These are phyloP conservation scores for Trididemnum clinides DNA, from an alignment of 23 tunicate genomes.

Conservation along the genomic window DNA sequence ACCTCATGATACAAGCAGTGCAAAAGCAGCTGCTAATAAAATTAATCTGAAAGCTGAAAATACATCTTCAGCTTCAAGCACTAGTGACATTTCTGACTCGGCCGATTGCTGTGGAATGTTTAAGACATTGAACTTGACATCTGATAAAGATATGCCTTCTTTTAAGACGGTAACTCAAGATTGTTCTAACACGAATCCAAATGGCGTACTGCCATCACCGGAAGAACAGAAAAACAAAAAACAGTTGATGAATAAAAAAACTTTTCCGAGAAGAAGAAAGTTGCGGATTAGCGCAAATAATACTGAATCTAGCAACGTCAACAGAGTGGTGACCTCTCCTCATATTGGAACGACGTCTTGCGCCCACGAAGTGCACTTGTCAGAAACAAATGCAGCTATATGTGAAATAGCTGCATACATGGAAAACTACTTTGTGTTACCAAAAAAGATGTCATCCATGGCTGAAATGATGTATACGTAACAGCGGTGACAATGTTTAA, in stretches of 20 bases:
- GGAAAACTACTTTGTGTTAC: conserved; percentile 55
- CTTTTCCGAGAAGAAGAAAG: neutral
- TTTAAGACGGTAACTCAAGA: neutral
- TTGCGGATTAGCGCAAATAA: neutral
- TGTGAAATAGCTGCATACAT: conserved; percentile 46
- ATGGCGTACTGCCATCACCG: neutral
- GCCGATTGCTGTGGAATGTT: neutral
- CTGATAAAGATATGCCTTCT: neutral
- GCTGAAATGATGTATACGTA: conserved; percentile 91
- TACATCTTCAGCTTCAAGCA: neutral
- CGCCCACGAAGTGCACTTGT: neutral
- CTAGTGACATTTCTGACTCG: neutral
- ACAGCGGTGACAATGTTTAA: neutral
- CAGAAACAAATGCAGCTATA: conserved; percentile 5
- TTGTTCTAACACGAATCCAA: neutral
- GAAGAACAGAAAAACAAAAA: neutral
- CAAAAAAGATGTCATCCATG: conserved; percentile 78
- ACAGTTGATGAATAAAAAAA: neutral
- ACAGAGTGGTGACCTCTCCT: neutral
- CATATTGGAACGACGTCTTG: neutral
- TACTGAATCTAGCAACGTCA: neutral
- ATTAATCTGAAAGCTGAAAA: too few species aligned
- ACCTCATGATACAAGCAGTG: neutral
- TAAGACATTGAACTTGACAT: neutral
- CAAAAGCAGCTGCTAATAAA: too few species aligned